Evolutionary conservation across 2,113 vertebrate genomes (phyloP).

Genomic region (Boulengeromyrus knoepffleri): DNA sequence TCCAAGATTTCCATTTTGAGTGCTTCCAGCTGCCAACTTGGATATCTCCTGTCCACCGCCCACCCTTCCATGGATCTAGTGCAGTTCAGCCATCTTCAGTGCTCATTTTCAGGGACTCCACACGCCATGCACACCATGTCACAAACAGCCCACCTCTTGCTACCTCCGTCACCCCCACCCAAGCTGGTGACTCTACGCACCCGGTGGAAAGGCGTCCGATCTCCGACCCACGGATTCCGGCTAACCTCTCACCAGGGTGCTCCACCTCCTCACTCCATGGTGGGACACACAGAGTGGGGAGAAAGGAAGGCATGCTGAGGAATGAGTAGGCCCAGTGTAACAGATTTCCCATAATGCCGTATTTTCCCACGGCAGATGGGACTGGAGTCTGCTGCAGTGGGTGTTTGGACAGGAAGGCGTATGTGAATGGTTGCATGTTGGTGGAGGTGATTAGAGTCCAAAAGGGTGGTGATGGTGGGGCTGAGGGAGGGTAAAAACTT

Average conservation of each 20-base stretch:
- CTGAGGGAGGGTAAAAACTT: constrained; percentile 36
- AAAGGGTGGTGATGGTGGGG: constrained; percentile 12
- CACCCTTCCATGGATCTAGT: background rate
- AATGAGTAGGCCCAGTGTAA: constrained; percentile 41
- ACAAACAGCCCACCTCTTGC: background rate
- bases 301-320: constrained; percentile 37
- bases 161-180: background rate
- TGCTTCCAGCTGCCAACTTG: constrained; percentile 4
- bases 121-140: background rate
- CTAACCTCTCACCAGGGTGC: background rate
- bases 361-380: constrained; percentile 52
- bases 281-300: background rate
- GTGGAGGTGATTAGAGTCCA: constrained; percentile 36
- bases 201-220: background rate
- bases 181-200: background rate
- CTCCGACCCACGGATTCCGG: background rate
- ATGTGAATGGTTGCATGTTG: constrained; percentile 41
- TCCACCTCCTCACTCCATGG: background rate
- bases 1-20: background rate
- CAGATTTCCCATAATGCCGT: constrained; percentile 39
- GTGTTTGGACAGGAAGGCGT: constrained; percentile 33
- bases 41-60: background rate
- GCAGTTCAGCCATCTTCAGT: background rate
- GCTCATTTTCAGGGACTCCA: background rate
- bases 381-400: constrained; percentile 40